Conservation (phyloP, 1,140 invertebrate genomes). For the Polypedilum vanderplanki region DNA sequence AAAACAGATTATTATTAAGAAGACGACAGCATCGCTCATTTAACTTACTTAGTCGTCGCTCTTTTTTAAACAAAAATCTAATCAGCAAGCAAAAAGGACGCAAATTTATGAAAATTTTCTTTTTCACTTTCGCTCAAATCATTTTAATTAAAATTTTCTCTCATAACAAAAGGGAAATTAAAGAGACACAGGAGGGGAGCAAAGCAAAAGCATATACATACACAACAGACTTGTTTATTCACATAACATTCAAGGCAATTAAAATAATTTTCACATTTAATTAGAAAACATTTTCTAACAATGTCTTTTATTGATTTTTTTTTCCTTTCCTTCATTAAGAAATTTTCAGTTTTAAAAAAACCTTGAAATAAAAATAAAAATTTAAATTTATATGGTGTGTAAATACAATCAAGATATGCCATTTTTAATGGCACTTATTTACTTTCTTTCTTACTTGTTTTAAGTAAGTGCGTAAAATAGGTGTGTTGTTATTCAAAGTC, state of each 20-base stretch:
- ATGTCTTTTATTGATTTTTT: not conserved
- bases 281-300: not conserved
- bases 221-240: not conserved
- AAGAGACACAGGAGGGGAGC: not conserved
- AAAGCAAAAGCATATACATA: not conserved
- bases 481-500: too few species aligned
- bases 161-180: slow-evolving; percentile 19
- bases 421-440: too few species aligned
- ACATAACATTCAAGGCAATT: not conserved
- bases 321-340: not conserved
- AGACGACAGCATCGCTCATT: not conserved
- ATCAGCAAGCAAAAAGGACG: slow-evolving; percentile 1
- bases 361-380: too few species aligned
- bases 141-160: slow-evolving; percentile 20
- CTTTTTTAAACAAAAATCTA: not conserved
- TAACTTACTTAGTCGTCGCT: not conserved
- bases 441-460: too few species aligned
- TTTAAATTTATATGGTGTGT: too few species aligned
- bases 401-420: too few species aligned
- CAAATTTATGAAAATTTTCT: not conserved
- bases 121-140: not conserved
- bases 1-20: slow-evolving; percentile 1
- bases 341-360: not conserved
- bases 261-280: slow-evolving; percentile 20
- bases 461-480: too few species aligned